A percentile compares a stretch with the other conserved stretches of the same genome.
Evolutionary conservation across 2,888 invertebrate genomes (phyloP).

Genomic region (Melangyna quadrimaculata): DNA sequence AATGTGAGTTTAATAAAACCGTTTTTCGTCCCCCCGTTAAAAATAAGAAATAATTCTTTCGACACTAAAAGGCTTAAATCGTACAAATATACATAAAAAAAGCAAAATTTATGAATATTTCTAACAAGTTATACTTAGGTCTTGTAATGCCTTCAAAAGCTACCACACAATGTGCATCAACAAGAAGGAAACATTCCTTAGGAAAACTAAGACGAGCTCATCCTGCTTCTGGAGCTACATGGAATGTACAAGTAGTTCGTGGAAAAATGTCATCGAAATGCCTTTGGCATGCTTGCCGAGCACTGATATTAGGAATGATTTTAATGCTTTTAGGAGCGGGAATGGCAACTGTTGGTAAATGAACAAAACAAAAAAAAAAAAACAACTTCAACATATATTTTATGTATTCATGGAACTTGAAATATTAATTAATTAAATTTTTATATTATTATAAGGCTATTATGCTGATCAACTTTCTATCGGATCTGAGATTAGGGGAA

Average conservation of each 20-base stretch:
- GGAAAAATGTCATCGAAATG: slow-evolving; percentile 94
- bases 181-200: slow-evolving; percentile 79
- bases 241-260: slow-evolving; percentile 92
- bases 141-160: slow-evolving; percentile 78
- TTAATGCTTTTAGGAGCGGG: slow-evolving; percentile 94
- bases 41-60: neutral
- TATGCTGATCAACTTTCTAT: slow-evolving; percentile 91
- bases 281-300: slow-evolving; percentile 96
- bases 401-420: no score
- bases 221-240: slow-evolving; percentile 91
- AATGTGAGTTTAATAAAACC: neutral
- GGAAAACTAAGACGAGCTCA: slow-evolving; percentile 87
- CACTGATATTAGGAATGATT: slow-evolving; percentile 92
- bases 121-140: neutral
- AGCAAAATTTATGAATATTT: neutral
- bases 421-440: neutral
- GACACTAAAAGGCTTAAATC: neutral
- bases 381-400: no score
- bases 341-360: slow-evolving; percentile 95
- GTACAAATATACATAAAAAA: neutral
- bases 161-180: slow-evolving; percentile 77
- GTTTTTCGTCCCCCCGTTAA: neutral
- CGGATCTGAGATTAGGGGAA: slow-evolving; percentile 89
- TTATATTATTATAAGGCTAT: slow-evolving; percentile 84
- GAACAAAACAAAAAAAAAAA: no score